These are phyloP conservation scores for Scomber japonicus DNA, from an alignment of 2,113 vertebrate genomes.

Conservation along the genomic window DNA sequence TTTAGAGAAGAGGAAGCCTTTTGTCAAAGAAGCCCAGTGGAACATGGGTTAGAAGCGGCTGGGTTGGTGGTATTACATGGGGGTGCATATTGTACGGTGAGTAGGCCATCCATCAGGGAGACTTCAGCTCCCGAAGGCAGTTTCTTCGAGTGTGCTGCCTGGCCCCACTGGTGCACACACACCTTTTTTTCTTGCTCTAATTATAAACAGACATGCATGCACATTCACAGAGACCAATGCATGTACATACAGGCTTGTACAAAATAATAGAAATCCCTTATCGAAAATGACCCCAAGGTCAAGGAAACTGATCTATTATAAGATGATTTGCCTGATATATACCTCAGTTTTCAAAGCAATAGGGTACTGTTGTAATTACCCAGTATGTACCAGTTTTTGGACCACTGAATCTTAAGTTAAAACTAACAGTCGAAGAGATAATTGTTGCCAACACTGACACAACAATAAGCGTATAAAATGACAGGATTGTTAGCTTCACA, in stretches of 20 bases:
- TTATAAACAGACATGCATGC: conserved; percentile 36
- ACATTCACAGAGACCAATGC: not conserved
- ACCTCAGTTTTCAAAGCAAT: not conserved
- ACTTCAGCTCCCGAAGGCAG: conserved; percentile 69
- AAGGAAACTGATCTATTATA: not conserved
- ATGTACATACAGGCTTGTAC: not conserved
- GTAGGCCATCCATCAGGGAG: conserved; percentile 80
- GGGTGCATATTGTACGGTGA: conserved; percentile 34
- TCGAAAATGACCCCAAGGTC: not conserved
- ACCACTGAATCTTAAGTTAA: not conserved
- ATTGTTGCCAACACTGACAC: not conserved
- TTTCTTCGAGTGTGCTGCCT: conserved; percentile 20
- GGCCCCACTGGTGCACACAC: conserved; percentile 47
- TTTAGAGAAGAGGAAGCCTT: conserved; percentile 43
- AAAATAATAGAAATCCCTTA: not conserved
- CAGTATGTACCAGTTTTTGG: not conserved
- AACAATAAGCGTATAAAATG: not conserved
- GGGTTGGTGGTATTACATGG: conserved; percentile 61
- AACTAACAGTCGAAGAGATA: not conserved
- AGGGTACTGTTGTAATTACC: not conserved
- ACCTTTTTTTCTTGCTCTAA: conserved; percentile 42
- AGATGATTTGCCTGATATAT: not conserved
- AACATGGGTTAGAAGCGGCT: conserved; percentile 53
- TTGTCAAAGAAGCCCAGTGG: conserved; percentile 39
- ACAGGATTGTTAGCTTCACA: not conserved